Percentiles rank a stretch among this genome's conserved stretches.
phyloP scores from a whole-genome alignment of 2,113 vertebrate genomes.

The Gambusia affinis region DNA sequence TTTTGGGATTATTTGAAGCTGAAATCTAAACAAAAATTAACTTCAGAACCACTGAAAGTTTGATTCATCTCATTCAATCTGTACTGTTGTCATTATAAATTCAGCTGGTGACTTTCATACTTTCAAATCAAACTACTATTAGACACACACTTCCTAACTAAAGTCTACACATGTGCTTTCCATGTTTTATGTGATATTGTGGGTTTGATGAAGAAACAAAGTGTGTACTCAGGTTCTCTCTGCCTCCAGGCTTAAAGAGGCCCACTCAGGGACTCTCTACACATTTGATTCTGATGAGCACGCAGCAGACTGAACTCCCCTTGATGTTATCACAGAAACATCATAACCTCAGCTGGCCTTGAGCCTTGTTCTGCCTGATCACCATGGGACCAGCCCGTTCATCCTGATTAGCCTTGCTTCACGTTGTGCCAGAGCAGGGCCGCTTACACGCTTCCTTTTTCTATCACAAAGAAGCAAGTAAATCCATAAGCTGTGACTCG shows the following conservation, averaged over 20 bases:
- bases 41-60: background rate
- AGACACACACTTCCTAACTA: background rate
- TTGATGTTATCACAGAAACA: conserved; percentile 38
- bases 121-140: background rate
- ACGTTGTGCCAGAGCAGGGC: conserved; percentile 1
- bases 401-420: conserved; percentile 23
- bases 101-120: background rate
- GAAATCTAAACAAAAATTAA: background rate
- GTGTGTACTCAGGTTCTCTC: conserved; percentile 7
- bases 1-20: background rate
- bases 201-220: background rate
- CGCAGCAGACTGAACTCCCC: background rate
- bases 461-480: background rate
- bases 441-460: background rate
- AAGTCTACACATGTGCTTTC: background rate
- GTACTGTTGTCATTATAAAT: background rate
- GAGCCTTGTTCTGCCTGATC: conserved; percentile 16
- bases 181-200: background rate
- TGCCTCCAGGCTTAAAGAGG: background rate
- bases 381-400: background rate
- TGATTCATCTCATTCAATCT: too few relatives aligned
- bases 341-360: conserved; percentile 35
- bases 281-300: conserved; percentile 32
- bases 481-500: background rate
- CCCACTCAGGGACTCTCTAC: conserved; percentile 27